Conservation (phyloP, 2,888 invertebrate genomes). For the Agonum fuliginosum region DNA sequence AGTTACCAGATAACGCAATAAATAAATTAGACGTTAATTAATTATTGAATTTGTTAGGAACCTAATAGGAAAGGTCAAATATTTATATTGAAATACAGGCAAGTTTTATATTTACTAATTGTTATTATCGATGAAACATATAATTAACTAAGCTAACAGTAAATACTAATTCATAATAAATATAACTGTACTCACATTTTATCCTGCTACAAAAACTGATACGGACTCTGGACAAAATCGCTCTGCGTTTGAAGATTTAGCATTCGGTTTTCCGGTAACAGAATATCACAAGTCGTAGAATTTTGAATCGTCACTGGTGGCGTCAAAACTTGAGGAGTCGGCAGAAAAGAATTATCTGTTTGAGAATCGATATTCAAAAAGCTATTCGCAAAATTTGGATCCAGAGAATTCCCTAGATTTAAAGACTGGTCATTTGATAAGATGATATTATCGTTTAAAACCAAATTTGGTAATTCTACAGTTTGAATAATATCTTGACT, state of each 20-base stretch:
- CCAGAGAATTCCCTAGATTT: constrained; percentile 38
- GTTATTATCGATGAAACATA: background rate
- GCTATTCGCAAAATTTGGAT: constrained; percentile 36
- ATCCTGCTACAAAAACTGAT: constrained; percentile 42
- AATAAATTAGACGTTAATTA: too few relatives aligned
- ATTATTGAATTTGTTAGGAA: too few relatives aligned
- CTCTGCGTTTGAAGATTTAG: constrained; percentile 32
- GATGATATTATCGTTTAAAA: constrained; percentile 50
- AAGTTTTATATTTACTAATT: too few relatives aligned
- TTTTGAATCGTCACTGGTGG: constrained; percentile 39
- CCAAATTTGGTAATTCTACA: constrained; percentile 37
- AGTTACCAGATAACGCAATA: too few relatives aligned
- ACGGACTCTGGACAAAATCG: constrained; percentile 39
- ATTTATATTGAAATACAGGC: too few relatives aligned
- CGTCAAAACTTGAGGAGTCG: background rate
- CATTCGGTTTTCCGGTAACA: constrained; percentile 51
- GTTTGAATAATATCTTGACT: constrained; percentile 49
- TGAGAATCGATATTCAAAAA: constrained; percentile 26
- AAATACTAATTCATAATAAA: background rate
- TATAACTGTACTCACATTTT: background rate
- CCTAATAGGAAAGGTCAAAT: too few relatives aligned
- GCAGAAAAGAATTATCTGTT: background rate
- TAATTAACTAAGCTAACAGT: background rate
- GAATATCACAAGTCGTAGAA: constrained; percentile 56
- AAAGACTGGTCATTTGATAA: constrained; percentile 39